These are phyloP conservation scores for Chrysaora quinquecirrha DNA, from an alignment of 30 jellyfish, hydroid and myxozoan species.

Conservation along the genomic window DNA sequence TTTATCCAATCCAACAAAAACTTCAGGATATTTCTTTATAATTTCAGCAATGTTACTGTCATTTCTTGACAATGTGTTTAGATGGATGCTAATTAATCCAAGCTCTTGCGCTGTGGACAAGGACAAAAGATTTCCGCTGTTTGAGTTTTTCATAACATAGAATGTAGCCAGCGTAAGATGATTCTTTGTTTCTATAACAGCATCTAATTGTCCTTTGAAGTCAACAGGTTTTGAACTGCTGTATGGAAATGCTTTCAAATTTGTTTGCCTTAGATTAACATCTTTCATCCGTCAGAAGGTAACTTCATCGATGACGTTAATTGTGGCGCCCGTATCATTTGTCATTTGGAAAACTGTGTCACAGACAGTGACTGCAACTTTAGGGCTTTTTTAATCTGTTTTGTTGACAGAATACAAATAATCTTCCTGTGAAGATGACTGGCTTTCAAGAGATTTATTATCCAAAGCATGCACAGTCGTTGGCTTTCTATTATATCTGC, in stretches of 20 bases:
- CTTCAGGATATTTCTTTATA: slow-evolving; percentile 18
- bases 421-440: slow-evolving; percentile 20
- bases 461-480: background rate
- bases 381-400: background rate
- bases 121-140: slow-evolving; percentile 34
- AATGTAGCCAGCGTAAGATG: slow-evolving; percentile 26
- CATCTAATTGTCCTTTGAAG: slow-evolving; percentile 19
- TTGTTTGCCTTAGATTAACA: slow-evolving; percentile 19
- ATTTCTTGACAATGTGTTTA: slow-evolving; percentile 3
- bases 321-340: slow-evolving; percentile 43
- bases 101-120: slow-evolving; percentile 22
- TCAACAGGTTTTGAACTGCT: slow-evolving; percentile 10
- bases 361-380: slow-evolving; percentile 28
- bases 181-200: slow-evolving; percentile 18
- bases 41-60: slow-evolving; percentile 2
- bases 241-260: slow-evolving; percentile 19
- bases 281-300: background rate
- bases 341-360: slow-evolving; percentile 2
- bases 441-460: background rate
- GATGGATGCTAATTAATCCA: slow-evolving; percentile 31
- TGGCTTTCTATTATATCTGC: background rate
- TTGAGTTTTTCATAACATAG: slow-evolving; percentile 14
- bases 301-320: slow-evolving; percentile 27
- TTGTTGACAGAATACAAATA: slow-evolving; percentile 24
- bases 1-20: slow-evolving; percentile 33